A percentile compares a stretch with the other conserved stretches of the same genome.
Evolutionary conservation across 92 coral and sea anemone species (phyloP).

Genomic region (Umimayanthus chanpuru): DNA sequence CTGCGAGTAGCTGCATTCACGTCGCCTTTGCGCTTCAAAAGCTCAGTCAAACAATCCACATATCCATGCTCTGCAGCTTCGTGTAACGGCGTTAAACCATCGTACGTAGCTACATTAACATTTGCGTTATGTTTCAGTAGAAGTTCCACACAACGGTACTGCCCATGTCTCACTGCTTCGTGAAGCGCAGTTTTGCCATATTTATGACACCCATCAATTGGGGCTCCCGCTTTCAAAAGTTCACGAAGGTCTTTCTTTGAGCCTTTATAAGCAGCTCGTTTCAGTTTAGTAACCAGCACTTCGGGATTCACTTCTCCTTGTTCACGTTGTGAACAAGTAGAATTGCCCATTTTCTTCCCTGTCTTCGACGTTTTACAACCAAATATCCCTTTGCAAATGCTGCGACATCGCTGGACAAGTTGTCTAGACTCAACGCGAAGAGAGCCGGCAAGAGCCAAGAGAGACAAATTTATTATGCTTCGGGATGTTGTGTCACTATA

Average conservation of each 20-base stretch:
- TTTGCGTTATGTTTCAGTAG: constrained; percentile 93
- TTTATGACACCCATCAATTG: constrained; percentile 95
- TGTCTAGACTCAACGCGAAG: constrained; percentile 49
- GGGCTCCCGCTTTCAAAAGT: constrained; percentile 95
- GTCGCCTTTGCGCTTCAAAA: constrained; percentile 93
- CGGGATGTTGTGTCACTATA: constrained; percentile 62
- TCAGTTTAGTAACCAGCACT: constrained; percentile 86
- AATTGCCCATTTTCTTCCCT: constrained; percentile 94
- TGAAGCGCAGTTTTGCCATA: constrained; percentile 99
- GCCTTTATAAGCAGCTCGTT: constrained; percentile 98
- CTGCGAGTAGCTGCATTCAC: constrained; percentile 93
- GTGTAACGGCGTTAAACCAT: constrained; percentile 94
- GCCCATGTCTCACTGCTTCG: constrained; percentile 98
- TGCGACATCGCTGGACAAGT: constrained; percentile 81
- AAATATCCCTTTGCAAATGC: constrained; percentile 48
- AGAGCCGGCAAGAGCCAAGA: not conserved
- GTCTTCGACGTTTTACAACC: constrained; percentile 70
- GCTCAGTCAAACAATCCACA: constrained; percentile 96
- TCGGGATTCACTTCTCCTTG: constrained; percentile 95
- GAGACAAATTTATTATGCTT: constrained; percentile 55
- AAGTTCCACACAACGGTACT: constrained; percentile 94
- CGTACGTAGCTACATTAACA: constrained; percentile 97
- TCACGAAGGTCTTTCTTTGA: constrained; percentile 95
- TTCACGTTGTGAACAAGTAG: constrained; percentile 92
- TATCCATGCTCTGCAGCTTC: constrained; percentile 99